Base-by-base conservation (phyloP, 2,888 invertebrate genomes). In the Latheticus oryzae region DNA sequence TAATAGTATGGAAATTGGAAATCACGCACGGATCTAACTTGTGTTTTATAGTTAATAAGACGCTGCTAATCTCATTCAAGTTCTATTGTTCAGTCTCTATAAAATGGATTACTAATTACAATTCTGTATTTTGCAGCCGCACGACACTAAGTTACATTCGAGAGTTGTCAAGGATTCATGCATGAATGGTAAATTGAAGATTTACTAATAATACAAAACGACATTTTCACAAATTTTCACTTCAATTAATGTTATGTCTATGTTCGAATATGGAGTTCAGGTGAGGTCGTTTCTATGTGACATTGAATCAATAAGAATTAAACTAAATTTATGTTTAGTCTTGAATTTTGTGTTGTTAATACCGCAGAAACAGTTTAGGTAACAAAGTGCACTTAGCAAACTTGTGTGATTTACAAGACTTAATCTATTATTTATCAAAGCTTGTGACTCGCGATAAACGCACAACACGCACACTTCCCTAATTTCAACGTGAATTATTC, bases 1-100 rank as follows among this genome's bases (percentile, higher is more conserved):
- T 76, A 76, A 77, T 75, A 71, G 76, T 74, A 77, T 77, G 77
- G 76, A 76, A 77, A 77, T 77, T 77, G 76, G 76, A 76, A 77
- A 77, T 77, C 76, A 75, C 75, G 76, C 73, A 74, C 75, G 69
- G 63, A 69, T 72, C 70, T 68, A 73, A 72, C 68, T 69, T 69
- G 73, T 73, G 72, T 74, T 76, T 75, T 74, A 70, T 69, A 74
- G 72, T 67, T 76, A 75, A 76, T 76, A 75, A 74, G 74, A 75
- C 73, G 73, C 65, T 71, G 70, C 71, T 75, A 75, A 75, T 74
- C 73, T 70, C 64, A 68, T 73, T 69, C 69, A 64, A 61, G 61
- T 66, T 62, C 72, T 65, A 74, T 75, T 74, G 73, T 75, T 69
- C 67, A 54, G 59, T 47, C 59, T 65, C 68, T 65, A 67, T 68